Conservation (phyloP, 2,888 invertebrate genomes). For the Drosophila paranaensis region DNA sequence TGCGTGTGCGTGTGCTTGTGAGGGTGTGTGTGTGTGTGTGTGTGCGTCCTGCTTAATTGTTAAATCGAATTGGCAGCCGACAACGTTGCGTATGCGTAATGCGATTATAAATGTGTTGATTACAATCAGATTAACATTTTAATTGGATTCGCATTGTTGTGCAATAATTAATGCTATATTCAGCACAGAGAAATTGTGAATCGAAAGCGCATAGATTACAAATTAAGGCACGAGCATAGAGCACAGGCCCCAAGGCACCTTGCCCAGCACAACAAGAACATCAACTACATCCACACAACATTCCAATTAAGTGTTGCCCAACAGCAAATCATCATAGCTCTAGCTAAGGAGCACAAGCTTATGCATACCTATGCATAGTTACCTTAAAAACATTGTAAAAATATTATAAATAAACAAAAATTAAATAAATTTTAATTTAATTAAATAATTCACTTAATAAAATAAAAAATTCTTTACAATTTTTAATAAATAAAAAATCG, state of each 20-base stretch:
- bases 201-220: not conserved
- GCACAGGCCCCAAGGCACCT: not conserved
- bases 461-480: too few species aligned
- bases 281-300: not conserved
- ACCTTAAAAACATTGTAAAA: too few species aligned
- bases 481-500: too few species aligned
- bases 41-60: conserved; percentile 49
- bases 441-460: too few species aligned
- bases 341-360: too few species aligned
- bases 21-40: not conserved
- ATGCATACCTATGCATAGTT: too few species aligned
- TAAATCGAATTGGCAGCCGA: conserved; percentile 51
- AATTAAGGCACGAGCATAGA: not conserved
- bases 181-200: not conserved
- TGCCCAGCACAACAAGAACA: not conserved
- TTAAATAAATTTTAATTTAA: too few species aligned
- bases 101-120: conserved; percentile 64
- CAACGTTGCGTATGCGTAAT: conserved; percentile 65
- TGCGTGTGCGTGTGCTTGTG: not conserved
- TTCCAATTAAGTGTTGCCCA: not conserved
- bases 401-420: too few species aligned
- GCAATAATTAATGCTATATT: conserved; percentile 24
- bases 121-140: conserved; percentile 62
- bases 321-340: not conserved
- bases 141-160: conserved; percentile 56